Base-by-base conservation (phyloP, 2,797 vertebrate species). In the Scleropages formosus region DNA sequence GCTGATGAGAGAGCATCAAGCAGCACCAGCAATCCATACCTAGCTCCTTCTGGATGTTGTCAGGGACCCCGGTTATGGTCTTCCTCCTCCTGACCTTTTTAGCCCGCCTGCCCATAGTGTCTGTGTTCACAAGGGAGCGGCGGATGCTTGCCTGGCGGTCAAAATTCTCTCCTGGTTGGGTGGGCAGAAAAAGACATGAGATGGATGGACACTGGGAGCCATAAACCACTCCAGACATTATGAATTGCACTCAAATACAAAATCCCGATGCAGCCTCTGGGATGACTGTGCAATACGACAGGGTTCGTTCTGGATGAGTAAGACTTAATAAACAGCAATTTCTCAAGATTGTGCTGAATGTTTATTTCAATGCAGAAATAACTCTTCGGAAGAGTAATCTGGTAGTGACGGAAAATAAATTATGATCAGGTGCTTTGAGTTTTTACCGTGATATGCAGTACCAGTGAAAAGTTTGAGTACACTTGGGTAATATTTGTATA, bases 121-220 rank as follows among this genome's bases (percentile, higher is more conserved):
- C 96, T 60, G 88, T 88, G 86, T 94, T 94, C 86, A 95, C 94
- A 82, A 92, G 84, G 77, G 91, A 94, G 86, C 92, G 94, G 80
- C 95, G 93, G 83, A 96, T 93, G 91, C 93, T 96, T 86, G 97
- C 96, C 83, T 99, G 98, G 74, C 95, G 96, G 87, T 98, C 96
- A 83, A 99, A 98, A 90, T 92, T 96, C 91, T 96, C 94, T 81
- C 98, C 98, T 99, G 85, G 88, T 92, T 85, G 85, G 87, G 90
- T 83, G 89, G 84, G 81, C 83, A 68, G 74, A 75, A 66, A 62
- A 70, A 76, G 88, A 91, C 86, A n/a, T 88, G 20, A 44, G 15
- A 61, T 39, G 26, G 59, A 3, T 18, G 60, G 15, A 4, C 22
- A 20, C 26, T 4, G 44, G 26, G 27, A 71, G 60, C 73, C 49